Evolutionary conservation across 2,113 vertebrate genomes (phyloP), one percentile per base, ranked within the genome.

Genomic region (Sula dactylatra): DNA sequence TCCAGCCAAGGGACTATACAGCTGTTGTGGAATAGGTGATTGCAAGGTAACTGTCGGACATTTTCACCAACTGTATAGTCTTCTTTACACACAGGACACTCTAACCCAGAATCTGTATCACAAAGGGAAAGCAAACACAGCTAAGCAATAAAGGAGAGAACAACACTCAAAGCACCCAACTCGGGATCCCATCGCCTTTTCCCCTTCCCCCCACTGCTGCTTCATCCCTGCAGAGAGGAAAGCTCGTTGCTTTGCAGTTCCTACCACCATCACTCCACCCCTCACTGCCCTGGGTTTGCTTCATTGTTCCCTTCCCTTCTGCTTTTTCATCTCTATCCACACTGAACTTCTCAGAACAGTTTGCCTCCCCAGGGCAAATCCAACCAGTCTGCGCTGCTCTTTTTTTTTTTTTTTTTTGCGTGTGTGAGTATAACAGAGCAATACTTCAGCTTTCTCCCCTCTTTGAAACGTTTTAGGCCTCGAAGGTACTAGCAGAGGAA

Each of bases 1-100:
- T 99, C 99, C 92, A 99, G 98, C 99, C 99, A 99, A 3, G 99
- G 99, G 78, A 99, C 99, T 55, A 99, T 99, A 97, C 99, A 99
- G 97, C 99, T 98, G 59, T 99, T 98, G 19, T 99, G 99, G 98
- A 99, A 99, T 76, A 99, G 98, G 94, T 99, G 99, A 98, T 99
- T 99, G 98, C 99, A 99, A 3, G 99, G 99, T 86, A 99, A 97
- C 91, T 99, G 99, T 88, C 99, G 98, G 90, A 99, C 99, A 0
- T 72, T 98, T 86, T 99, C 99, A 4, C 98, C 99, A 1, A 98
- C 96, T 17, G 98, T 98, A 62, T 99, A 99, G 95, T 99, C 99
- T 69, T 99, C 99, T 98, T 99, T 99, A 98, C 99, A 99, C 93
- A 99, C 99, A 0, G 99, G 99, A 95, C 99, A 99, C 97, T 99